Evolutionary conservation across 2,797 vertebrate species (phyloP).

Genomic region (Natrix natrix): DNA sequence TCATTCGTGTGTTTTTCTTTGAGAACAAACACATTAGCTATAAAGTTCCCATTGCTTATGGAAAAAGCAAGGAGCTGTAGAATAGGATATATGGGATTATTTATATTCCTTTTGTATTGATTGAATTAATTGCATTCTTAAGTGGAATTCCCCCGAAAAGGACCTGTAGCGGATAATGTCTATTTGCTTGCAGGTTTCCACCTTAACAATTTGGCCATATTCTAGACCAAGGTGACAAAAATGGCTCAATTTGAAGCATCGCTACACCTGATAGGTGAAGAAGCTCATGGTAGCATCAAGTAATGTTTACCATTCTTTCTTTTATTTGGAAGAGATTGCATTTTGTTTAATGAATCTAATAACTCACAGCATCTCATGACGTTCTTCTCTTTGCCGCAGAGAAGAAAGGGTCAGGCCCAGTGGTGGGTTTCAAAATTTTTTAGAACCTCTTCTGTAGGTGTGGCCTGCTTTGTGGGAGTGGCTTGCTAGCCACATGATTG

Average conservation of each 20-base stretch:
- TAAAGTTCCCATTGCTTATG: not conserved
- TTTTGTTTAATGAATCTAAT: not conserved
- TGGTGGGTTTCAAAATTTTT: no score
- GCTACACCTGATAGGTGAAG: not conserved
- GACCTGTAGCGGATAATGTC: not conserved
- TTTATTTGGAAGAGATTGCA: not conserved
- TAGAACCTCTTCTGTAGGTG: no score
- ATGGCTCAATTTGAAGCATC: not conserved
- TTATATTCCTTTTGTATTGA: not conserved
- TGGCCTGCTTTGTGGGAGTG: no score
- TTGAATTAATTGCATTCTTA: not conserved
- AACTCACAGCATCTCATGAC: not conserved
- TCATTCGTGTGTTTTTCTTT: not conserved
- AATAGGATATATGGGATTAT: not conserved
- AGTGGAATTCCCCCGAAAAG: not conserved
- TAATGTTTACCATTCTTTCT: not conserved
- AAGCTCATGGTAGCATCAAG: not conserved
- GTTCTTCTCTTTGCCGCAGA: not conserved
- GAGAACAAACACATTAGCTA: not conserved
- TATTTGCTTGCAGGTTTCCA: not conserved
- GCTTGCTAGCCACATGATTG: no score
- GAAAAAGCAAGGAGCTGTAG: not conserved
- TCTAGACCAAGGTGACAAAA: not conserved
- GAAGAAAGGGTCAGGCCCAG: not conserved
- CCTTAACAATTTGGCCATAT: not conserved